A percentile compares a stretch with the other conserved stretches of the same genome.
phyloP scores from a whole-genome alignment of 2,888 invertebrate genomes.

The Chrysodeixis includens region DNA sequence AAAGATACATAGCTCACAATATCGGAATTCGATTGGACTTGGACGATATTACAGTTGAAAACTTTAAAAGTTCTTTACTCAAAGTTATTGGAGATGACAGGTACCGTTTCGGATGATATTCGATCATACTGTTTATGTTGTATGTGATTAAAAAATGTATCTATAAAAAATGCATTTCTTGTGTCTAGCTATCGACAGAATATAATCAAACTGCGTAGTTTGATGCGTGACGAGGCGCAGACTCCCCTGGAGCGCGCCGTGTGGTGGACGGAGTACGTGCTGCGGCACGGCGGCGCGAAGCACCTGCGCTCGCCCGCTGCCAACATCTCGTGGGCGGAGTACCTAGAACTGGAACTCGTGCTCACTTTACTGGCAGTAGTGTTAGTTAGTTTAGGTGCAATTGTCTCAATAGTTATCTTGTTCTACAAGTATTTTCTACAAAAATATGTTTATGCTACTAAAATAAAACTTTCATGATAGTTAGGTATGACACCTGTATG shows the following conservation, averaged over 20 bases:
- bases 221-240: constrained; percentile 46
- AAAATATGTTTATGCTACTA: neutral
- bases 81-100: constrained; percentile 57
- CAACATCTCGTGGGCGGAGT: constrained; percentile 61
- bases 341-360: constrained; percentile 61
- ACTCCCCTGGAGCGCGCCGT: constrained; percentile 70
- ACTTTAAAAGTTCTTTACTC: constrained; percentile 58
- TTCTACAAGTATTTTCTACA: constrained; percentile 9
- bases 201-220: constrained; percentile 24
- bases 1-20: constrained; percentile 63
- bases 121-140: too few species aligned
- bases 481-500: too few species aligned
- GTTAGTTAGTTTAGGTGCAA: neutral
- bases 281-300: constrained; percentile 75
- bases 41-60: constrained; percentile 60
- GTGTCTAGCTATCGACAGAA: constrained; percentile 50
- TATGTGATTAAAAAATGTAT: neutral
- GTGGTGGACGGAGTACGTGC: constrained; percentile 84
- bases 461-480: neutral
- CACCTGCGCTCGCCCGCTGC: constrained; percentile 75
- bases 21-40: constrained; percentile 70
- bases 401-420: neutral
- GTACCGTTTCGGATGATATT: constrained; percentile 35
- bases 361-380: constrained; percentile 16
- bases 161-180: constrained; percentile 7